A percentile compares a stretch with the other conserved stretches of the same genome.
Evolutionary conservation across 2,797 vertebrate genomes (phyloP).

Genomic region (Acestrorhynchus altus): DNA sequence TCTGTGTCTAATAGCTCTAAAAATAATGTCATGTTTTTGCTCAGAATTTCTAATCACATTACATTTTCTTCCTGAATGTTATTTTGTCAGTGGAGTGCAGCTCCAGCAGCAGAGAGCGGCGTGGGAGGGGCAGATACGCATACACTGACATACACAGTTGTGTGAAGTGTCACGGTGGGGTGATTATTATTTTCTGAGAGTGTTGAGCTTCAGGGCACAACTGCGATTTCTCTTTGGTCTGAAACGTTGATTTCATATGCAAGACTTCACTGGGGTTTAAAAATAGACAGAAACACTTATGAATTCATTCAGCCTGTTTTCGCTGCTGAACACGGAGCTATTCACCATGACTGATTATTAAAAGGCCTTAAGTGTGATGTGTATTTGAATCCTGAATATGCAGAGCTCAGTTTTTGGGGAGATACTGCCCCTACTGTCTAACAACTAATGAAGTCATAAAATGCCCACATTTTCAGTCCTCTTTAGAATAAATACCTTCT

Average conservation of each 20-base stretch:
- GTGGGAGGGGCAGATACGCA: background rate
- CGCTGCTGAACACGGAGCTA: background rate
- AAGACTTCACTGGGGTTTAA: background rate
- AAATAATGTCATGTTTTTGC: constrained; percentile 2
- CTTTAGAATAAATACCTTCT: too few species aligned
- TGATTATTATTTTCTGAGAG: background rate
- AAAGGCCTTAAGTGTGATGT: too few species aligned
- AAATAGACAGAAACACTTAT: constrained; percentile 10
- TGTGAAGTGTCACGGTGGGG: constrained; percentile 10
- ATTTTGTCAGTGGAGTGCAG: background rate
- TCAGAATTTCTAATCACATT: background rate
- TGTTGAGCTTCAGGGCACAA: constrained; percentile 1
- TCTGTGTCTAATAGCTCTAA: background rate
- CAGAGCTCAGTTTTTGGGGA: too few species aligned
- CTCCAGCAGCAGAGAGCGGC: background rate
- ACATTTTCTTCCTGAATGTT: background rate
- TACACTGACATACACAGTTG: too few species aligned
- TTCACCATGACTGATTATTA: too few species aligned
- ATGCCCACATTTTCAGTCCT: too few species aligned
- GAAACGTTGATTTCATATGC: background rate
- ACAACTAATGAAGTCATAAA: too few species aligned
- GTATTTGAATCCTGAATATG: too few species aligned
- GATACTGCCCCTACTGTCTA: too few species aligned
- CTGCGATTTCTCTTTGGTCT: constrained; percentile 13
- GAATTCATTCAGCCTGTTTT: background rate